A percentile compares a stretch with the other conserved stretches of the same genome.
Evolutionary conservation across 2,113 vertebrate species (phyloP).

Genomic region (Lates calcarifer): DNA sequence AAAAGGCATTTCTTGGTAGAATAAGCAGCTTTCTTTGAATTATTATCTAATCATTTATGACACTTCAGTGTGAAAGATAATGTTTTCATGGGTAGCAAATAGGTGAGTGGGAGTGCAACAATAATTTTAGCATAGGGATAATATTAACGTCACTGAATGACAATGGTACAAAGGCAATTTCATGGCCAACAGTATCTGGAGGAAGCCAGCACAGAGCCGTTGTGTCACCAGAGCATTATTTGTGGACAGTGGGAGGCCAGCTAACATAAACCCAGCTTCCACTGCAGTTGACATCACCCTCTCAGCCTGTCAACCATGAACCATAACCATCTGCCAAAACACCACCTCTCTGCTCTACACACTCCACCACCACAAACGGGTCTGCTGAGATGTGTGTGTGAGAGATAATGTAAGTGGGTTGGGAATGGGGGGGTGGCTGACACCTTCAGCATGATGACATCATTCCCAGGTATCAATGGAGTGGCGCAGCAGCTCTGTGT

Average conservation of each 20-base stretch:
- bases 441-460: conserved; percentile 82
- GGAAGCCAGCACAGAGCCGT: background rate
- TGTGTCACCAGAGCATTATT: conserved; percentile 31
- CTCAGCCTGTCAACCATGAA: conserved; percentile 57
- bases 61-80: background rate
- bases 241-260: conserved; percentile 18
- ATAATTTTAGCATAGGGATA: background rate
- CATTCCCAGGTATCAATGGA: conserved; percentile 81
- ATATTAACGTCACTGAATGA: background rate
- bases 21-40: background rate
- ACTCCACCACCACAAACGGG: conserved; percentile 35
- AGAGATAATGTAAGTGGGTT: conserved; percentile 43
- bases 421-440: conserved; percentile 46
- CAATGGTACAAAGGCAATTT: conserved; percentile 14
- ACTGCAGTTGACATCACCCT: conserved; percentile 61
- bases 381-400: conserved; percentile 18
- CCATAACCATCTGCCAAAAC: conserved; percentile 65
- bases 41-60: background rate
- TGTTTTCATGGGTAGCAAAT: background rate
- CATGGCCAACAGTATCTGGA: background rate
- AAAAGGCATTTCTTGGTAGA: background rate
- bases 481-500: conserved; percentile 81
- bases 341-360: conserved; percentile 44
- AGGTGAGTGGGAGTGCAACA: conserved; percentile 9
- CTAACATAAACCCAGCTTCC: conserved; percentile 24